These are phyloP conservation scores for Alosa sapidissima DNA, from an alignment of 2,797 vertebrate species.

Conservation along the genomic window DNA sequence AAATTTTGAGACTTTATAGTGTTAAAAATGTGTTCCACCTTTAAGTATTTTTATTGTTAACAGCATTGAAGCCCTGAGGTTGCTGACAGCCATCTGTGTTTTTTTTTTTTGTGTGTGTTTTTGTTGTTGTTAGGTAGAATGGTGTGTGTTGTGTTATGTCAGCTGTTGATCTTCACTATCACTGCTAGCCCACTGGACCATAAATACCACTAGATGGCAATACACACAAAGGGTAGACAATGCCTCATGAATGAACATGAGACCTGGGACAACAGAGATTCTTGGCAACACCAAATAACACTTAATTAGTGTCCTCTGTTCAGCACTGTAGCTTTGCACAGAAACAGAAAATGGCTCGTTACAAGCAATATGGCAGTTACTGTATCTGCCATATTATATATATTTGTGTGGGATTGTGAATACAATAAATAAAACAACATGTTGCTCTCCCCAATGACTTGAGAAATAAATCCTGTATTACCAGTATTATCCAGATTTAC, in stretches of 20 bases:
- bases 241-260: constrained; percentile 18
- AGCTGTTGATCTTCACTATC: background rate
- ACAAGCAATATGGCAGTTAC: background rate
- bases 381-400: background rate
- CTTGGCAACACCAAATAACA: constrained; percentile 3
- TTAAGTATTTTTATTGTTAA: background rate
- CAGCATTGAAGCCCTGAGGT: background rate
- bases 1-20: too few species aligned
- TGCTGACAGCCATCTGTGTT: background rate
- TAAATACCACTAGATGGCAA: constrained; percentile 33
- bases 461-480: background rate
- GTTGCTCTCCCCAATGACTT: background rate
- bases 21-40: too few species aligned
- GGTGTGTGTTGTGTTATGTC: background rate
- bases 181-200: background rate
- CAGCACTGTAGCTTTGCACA: background rate
- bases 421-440: background rate
- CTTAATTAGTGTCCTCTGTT: background rate
- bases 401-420: background rate
- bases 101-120: too few species aligned
- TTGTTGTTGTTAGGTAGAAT: background rate
- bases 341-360: background rate
- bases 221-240: background rate
- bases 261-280: background rate
- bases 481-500: background rate